Percentiles rank a stretch among this genome's conserved stretches.
Conservation (phyloP, 2,797 vertebrate species). For the Hyperoplus immaculatus region DNA sequence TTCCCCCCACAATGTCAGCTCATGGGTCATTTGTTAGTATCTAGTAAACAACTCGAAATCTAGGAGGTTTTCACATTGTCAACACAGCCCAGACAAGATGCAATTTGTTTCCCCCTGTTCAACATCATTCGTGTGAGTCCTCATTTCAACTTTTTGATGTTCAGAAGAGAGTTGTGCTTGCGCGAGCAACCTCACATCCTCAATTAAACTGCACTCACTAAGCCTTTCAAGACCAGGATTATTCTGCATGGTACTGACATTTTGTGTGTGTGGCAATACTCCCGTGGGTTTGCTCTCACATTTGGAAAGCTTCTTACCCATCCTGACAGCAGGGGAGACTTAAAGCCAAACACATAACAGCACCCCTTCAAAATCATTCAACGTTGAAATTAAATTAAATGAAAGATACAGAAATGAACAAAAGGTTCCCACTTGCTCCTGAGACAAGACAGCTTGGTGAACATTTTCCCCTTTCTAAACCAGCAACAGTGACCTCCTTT, state of each 20-base stretch:
- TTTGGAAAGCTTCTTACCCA: conserved; percentile 76
- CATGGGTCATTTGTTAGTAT: conserved; percentile 26
- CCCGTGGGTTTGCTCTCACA: conserved; percentile 63
- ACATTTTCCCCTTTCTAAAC: conserved; percentile 41
- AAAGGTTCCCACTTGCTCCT: conserved; percentile 56
- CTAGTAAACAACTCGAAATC: conserved; percentile 29
- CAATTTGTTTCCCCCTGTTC: conserved; percentile 28
- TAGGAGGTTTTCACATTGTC: conserved; percentile 19
- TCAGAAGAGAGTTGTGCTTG: conserved; percentile 37
- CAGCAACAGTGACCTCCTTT: background rate
- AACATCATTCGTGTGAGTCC: conserved; percentile 21
- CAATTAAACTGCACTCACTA: conserved; percentile 65
- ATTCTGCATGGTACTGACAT: conserved; percentile 63
- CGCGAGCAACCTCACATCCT: conserved; percentile 53
- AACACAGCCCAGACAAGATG: conserved; percentile 16
- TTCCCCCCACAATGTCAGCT: conserved; percentile 19
- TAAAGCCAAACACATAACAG: conserved; percentile 65
- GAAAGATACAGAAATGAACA: conserved; percentile 68
- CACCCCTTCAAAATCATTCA: conserved; percentile 70
- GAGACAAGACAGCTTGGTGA: conserved; percentile 36
- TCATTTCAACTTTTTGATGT: conserved; percentile 40
- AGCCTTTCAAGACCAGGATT: conserved; percentile 65
- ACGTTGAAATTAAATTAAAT: conserved; percentile 76
- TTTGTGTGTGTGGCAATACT: conserved; percentile 70
- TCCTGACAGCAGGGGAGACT: conserved; percentile 66